Conservation (phyloP, 2,113 vertebrate genomes). For the Barnardius zonarius region DNA sequence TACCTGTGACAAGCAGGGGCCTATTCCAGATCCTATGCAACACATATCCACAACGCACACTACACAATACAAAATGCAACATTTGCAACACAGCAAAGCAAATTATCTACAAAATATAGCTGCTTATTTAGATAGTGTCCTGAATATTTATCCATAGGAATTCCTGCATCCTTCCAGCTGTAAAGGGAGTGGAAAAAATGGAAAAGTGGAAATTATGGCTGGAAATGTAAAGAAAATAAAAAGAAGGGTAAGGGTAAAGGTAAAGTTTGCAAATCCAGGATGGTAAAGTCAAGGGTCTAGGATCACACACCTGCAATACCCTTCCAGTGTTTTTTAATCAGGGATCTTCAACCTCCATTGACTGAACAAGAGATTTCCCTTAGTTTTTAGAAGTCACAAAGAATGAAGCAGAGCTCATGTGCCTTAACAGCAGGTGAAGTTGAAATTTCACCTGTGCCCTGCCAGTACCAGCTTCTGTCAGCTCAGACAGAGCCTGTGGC, state of each 20-base stretch:
- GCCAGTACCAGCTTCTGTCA: not conserved
- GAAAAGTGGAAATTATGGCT: not conserved
- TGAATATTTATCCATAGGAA: not conserved
- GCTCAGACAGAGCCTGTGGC: not conserved
- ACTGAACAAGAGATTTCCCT: not conserved
- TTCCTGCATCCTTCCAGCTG: not conserved
- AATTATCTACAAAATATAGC: not conserved
- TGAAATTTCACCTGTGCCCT: not conserved
- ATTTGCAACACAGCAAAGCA: not conserved
- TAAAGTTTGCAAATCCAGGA: not conserved
- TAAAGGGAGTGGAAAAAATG: not conserved
- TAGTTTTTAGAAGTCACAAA: not conserved
- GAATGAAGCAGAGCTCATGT: not conserved
- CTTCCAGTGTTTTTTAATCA: not conserved
- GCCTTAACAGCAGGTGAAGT: not conserved
- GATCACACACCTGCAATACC: not conserved
- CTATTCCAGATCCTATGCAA: not conserved
- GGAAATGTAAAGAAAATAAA: not conserved
- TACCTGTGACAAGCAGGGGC: not conserved
- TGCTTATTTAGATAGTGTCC: not conserved
- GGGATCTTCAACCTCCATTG: not conserved
- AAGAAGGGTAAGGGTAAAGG: not conserved
- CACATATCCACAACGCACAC: not conserved
- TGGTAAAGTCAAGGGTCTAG: not conserved
- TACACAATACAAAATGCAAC: not conserved